phyloP scores from a whole-genome alignment of 2,888 invertebrate genomes.

The Sarcophaga variegata region DNA sequence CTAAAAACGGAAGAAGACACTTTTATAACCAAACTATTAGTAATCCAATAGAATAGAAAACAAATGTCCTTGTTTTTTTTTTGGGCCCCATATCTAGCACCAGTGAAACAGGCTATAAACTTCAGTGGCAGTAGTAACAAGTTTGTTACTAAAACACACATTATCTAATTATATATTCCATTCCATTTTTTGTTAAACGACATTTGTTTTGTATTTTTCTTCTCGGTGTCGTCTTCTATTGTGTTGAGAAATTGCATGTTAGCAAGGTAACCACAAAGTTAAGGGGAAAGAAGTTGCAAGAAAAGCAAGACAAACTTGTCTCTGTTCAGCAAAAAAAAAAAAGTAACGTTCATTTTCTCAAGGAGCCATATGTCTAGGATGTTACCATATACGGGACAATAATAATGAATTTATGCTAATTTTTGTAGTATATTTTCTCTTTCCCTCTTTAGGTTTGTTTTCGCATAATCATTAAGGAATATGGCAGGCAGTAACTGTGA shows the following conservation, averaged over 20 bases:
- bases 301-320: slow-evolving; percentile 45
- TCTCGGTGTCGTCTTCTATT: slow-evolving; percentile 23
- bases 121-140: slow-evolving; percentile 50
- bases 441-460: slow-evolving; percentile 34
- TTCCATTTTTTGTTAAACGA: slow-evolving; percentile 69
- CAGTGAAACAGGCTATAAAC: slow-evolving; percentile 5
- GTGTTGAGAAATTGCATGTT: slow-evolving; percentile 65
- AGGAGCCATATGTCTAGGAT: slow-evolving; percentile 60
- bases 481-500: too few species aligned
- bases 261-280: slow-evolving; percentile 48
- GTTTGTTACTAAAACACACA: slow-evolving; percentile 41
- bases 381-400: slow-evolving; percentile 61
- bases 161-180: slow-evolving; percentile 79
- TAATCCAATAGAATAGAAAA: slow-evolving; percentile 14
- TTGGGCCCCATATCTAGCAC: slow-evolving; percentile 25
- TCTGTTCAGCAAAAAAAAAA: slow-evolving; percentile 15
- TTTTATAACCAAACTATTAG: slow-evolving; percentile 21
- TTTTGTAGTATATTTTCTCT: slow-evolving; percentile 5
- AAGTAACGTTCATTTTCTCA: slow-evolving; percentile 60
- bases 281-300: slow-evolving; percentile 45
- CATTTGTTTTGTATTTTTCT: slow-evolving; percentile 72
- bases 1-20: not conserved
- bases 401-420: slow-evolving; percentile 66
- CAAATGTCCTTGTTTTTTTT: slow-evolving; percentile 65
- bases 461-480: slow-evolving; percentile 61